A percentile compares a stretch with the other conserved stretches of the same genome.
Conservation (phyloP, 1,140 invertebrate genomes). For the Adoxophyes honmai region DNA sequence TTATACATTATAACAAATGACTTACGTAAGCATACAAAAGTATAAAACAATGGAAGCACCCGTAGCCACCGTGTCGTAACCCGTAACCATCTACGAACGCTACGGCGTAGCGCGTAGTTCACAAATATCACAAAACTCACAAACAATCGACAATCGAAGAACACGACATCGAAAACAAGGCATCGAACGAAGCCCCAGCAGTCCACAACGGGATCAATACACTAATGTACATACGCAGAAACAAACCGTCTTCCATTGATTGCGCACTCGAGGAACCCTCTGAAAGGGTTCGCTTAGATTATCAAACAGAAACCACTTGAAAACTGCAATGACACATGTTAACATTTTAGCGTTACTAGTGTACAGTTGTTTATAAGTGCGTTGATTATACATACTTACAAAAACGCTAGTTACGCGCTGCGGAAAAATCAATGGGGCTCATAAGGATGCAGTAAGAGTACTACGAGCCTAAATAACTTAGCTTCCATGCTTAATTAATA, state of each 20-base stretch:
- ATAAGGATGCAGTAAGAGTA: no score
- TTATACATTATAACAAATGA: no score
- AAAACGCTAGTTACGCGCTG: not conserved
- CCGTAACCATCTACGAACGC: not conserved
- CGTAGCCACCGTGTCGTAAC: no score
- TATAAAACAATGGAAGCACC: no score
- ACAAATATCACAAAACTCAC: not conserved
- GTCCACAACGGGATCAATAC: constrained; percentile 3
- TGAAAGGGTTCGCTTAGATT: constrained; percentile 66
- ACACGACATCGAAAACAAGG: constrained; percentile 1
- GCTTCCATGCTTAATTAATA: constrained; percentile 3
- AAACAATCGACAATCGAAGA: constrained; percentile 2
- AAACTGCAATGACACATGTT: constrained; percentile 75
- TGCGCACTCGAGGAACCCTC: constrained; percentile 44
- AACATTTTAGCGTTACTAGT: constrained; percentile 37
- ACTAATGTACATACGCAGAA: constrained; percentile 19
- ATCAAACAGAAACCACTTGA: constrained; percentile 73
- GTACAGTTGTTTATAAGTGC: constrained; percentile 1
- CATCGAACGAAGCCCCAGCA: constrained; percentile 3
- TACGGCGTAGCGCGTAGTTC: constrained; percentile 1
- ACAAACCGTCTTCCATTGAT: constrained; percentile 61
- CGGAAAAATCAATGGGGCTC: no score
- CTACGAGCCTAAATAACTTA: not conserved
- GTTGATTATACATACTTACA: not conserved
- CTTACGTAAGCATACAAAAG: no score